Evolutionary conservation across 23 tunicate genomes (phyloP), one percentile per base, ranked within the genome.

Genomic region (Phallusia fumigata): DNA sequence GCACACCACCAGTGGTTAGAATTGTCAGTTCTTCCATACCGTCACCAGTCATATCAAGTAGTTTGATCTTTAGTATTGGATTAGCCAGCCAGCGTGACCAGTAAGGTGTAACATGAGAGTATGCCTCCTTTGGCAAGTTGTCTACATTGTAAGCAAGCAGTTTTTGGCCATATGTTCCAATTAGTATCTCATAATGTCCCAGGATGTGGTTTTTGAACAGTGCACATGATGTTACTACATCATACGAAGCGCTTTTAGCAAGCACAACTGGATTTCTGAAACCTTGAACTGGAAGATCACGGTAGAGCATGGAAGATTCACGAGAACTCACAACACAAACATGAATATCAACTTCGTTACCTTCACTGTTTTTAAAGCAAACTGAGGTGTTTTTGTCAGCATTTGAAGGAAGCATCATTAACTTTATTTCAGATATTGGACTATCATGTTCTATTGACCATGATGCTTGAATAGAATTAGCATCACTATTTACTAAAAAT

Each of bases 161-260:
- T 79, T 82, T 75, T 28, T 83, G 89, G 10, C 93, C 98, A 65
- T 89, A 89, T 19, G 98, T 89, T 3, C 94, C 98, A 65, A 94
- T 86, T 6, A 94, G 19, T 21, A 94, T 81, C 64, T 94, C 94
- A 22, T 85, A 82, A 1, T 21, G 49, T 18, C 94, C 94, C 40
- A 89, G 85, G 51, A 45, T 52, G 64, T 89, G 79, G 36, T 84
- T 72, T 73, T 89, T 88, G n/a, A 85, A 74, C 15, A 94, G 81
- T 3, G 84, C 90, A 83, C 98, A 94, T 78, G 90, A 78, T 15
- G 98, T 94, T 0, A 81, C 88, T 52, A 81, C 73, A 50, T 94
- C 98, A 64, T 76, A 82, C 0, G 51, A 0, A 19, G 81, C 75
- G 76, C 98, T 94, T 30, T 72, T 35, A 15, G 73, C 76, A 30